Evolutionary conservation across 1,140 invertebrate genomes (phyloP), one percentile per base, ranked within the genome.

Genomic region (Macrosteles quadrilineatus): DNA sequence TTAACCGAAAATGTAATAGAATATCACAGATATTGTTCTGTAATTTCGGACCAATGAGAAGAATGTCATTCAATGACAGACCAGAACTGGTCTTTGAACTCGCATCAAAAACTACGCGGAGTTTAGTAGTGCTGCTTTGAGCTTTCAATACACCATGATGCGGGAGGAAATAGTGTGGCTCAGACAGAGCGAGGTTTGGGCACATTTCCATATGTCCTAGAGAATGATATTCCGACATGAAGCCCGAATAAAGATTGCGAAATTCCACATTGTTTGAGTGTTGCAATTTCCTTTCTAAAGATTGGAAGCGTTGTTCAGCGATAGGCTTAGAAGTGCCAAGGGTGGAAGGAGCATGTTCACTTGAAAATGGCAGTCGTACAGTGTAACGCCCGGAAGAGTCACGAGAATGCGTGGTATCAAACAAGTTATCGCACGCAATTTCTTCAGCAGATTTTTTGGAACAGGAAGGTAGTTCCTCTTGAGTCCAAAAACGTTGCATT

Each of bases 21-120:
- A 82, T 74, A 30, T 73, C 72, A 53, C 78, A 70, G 19, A 84
- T 57, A 57, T 83, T 80, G 31, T 79, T 75, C 73, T 83, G 81
- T 0, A 84, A 65, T 66, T 77, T 77, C 4, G 83, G 80, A 17
- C 81, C 82, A 9, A 75, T 72, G 14, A 79, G 25, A 17, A 83
- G 63, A 27, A 74, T 73, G 23, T 81, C 77, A 72, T 83, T 83
- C 14, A 83, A 70, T 1, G 80, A 83, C 12, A 75, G 36, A 2
- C 76, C 76, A 47, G 76, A 78, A 2, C 70, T 45, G 2, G 78
- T 77, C 66, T 78, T 77, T 3, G 69, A 66, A 6, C 78, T 79
- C 0, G 75, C 81, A 70, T 82, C 75, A 73, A 81, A 80, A 2
- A 82, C 80, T 4, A 81, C 76, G 43, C 80, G 70, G 6, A 79